These are phyloP conservation scores for Esox masquinongy DNA, from an alignment of 2,797 vertebrate genomes.

Conservation along the genomic window DNA sequence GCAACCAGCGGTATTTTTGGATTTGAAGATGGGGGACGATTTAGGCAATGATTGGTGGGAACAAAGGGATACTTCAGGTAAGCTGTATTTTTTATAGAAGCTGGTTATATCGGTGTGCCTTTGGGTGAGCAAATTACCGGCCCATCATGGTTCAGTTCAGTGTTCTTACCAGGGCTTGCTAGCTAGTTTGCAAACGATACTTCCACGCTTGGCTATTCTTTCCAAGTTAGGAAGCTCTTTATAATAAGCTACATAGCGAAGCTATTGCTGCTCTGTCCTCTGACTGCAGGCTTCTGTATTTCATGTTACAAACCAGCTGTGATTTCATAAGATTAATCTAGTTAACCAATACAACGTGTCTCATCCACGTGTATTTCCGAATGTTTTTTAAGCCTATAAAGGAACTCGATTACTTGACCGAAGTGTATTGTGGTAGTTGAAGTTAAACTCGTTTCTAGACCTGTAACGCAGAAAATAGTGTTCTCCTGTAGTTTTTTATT, in stretches of 20 bases:
- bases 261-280: background rate
- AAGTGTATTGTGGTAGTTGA: background rate
- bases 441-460: background rate
- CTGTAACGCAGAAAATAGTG: background rate
- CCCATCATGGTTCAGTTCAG: background rate
- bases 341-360: background rate
- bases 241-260: background rate
- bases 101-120: background rate
- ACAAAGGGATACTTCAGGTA: constrained; percentile 59
- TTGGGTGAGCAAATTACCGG: background rate
- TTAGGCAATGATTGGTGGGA: constrained; percentile 76
- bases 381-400: background rate
- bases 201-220: background rate
- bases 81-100: background rate
- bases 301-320: background rate
- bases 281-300: background rate
- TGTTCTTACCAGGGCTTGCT: background rate
- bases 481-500: background rate
- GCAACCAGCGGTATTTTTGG: constrained; percentile 49
- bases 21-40: constrained; percentile 73
- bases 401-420: background rate
- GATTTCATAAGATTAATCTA: background rate
- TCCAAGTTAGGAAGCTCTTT: background rate
- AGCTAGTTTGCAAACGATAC: background rate
- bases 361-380: background rate